Conservation (phyloP, 1,140 invertebrate species). For the Musca domestica region DNA sequence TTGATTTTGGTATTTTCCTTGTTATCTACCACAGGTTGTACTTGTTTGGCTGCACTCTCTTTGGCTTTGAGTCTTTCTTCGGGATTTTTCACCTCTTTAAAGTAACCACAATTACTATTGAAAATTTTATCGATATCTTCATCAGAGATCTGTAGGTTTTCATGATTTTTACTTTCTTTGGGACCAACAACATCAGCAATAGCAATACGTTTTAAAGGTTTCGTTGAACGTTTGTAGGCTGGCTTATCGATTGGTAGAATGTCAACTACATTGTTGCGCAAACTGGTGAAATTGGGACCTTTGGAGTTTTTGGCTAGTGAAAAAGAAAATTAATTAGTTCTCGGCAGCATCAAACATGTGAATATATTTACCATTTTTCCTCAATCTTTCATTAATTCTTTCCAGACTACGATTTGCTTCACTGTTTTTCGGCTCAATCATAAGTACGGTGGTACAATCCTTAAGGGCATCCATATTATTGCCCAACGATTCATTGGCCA, state of each 20-base stretch:
- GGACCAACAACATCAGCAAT: slow-evolving; percentile 58
- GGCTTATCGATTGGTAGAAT: slow-evolving; percentile 62
- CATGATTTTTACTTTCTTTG: slow-evolving; percentile 30
- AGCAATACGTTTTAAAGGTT: slow-evolving; percentile 57
- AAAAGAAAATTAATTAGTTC: not conserved
- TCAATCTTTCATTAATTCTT: slow-evolving; percentile 41
- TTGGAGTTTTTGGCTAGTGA: slow-evolving; percentile 33
- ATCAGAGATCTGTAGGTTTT: slow-evolving; percentile 43
- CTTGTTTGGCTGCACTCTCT: not conserved
- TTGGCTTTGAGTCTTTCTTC: not conserved
- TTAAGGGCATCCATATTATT: slow-evolving; percentile 49
- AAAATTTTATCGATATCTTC: slow-evolving; percentile 51
- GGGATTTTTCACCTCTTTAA: slow-evolving; percentile 37
- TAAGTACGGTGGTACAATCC: slow-evolving; percentile 46
- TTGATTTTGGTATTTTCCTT: not conserved
- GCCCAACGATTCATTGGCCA: slow-evolving; percentile 47
- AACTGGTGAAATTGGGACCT: slow-evolving; percentile 50
- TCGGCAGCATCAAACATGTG: too few relatives aligned
- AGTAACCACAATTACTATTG: slow-evolving; percentile 45
- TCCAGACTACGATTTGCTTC: slow-evolving; percentile 44
- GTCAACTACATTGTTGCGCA: slow-evolving; percentile 56
- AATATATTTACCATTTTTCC: slow-evolving; percentile 33
- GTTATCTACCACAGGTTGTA: not conserved
- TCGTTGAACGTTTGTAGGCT: slow-evolving; percentile 64
- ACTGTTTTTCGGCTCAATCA: slow-evolving; percentile 45